Evolutionary conservation across 2,797 vertebrate genomes (phyloP), one percentile per base, ranked within the genome.

Genomic region (Simalia tracyae): DNA sequence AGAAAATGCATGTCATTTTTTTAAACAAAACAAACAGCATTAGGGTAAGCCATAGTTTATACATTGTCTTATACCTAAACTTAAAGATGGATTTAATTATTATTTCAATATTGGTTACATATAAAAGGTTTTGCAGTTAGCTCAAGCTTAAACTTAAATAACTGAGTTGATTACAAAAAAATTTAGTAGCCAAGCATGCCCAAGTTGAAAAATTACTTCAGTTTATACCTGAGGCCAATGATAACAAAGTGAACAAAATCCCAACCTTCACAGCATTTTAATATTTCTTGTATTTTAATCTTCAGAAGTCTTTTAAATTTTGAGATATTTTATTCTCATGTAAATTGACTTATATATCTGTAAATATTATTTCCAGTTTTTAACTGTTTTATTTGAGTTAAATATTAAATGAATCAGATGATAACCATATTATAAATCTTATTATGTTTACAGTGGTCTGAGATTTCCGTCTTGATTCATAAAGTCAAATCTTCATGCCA

Each of bases 121-220:
- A 22, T 61, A 91, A 54, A 66, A 86, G 72, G 91, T 91, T 92
- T 87, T 91, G 26, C 72, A 54, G 85, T 9, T 59, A 89, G 36
- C 61, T 28, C 11, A 68, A 89, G 42, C 61, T 24, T 31, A 0
- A 0, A 89, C 28, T 84, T 89, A 87, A 91, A 90, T 92, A 90
- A 5, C 4, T 1, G 14, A 63, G 14, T 87, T 72, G 36, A 68
- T 61, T 26, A 11, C 31, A 24, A 61, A 19, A n/a, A 22, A 50
- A 36, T 36, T 76, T 12, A 26, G 81, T 68, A 57, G 46, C 46
- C 12, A 24, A 59, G n/a, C n/a, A 7, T 17, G 11, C 85, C 28
- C 64, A 85, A 19, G 31, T 17, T 90, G 72, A 95, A 31, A 84
- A 93, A 28, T 92, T n/a, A 56, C 10, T n/a, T 42, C 8, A 0